A percentile compares a stretch with the other conserved stretches of the same genome.
Conservation (phyloP, 2,797 vertebrate genomes). For the Cyprinodon diabolis region DNA sequence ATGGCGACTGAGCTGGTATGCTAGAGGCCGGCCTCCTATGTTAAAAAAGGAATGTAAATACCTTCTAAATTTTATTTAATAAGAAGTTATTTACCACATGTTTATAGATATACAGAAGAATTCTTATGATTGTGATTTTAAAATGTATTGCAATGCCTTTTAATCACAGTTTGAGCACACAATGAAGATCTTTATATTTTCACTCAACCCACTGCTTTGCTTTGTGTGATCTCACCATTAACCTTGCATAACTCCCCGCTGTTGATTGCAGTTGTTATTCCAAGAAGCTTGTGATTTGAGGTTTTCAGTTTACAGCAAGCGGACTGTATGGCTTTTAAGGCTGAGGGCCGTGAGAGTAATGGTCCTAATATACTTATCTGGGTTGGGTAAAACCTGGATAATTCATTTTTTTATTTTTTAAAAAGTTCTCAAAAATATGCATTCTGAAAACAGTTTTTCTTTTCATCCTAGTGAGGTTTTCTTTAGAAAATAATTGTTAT, state of each 20-base stretch:
- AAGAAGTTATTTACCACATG: constrained; percentile 70
- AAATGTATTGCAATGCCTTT: constrained; percentile 44
- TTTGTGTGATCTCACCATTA: constrained; percentile 64
- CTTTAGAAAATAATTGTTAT: background rate
- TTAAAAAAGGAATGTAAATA: constrained; percentile 77
- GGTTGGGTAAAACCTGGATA: constrained; percentile 22
- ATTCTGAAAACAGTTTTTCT: constrained; percentile 17
- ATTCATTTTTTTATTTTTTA: constrained; percentile 39
- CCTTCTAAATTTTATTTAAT: constrained; percentile 68
- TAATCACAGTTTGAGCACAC: constrained; percentile 50
- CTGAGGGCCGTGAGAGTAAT: constrained; percentile 7
- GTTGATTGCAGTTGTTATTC: constrained; percentile 22
- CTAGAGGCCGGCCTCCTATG: constrained; percentile 45
- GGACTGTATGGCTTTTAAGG: constrained; percentile 11
- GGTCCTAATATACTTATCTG: constrained; percentile 14
- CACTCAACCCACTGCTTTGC: constrained; percentile 66
- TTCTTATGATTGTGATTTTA: constrained; percentile 38
- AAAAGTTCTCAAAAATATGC: constrained; percentile 35
- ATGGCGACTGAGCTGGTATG: constrained; percentile 21
- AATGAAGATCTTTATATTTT: constrained; percentile 51
- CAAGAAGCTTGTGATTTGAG: constrained; percentile 1
- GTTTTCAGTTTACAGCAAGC: background rate
- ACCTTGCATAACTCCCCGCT: constrained; percentile 24
- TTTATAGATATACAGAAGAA: constrained; percentile 63
- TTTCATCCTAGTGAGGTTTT: background rate